Base-by-base conservation (phyloP, 2,888 invertebrate genomes). In the Uropetala carovei region DNA sequence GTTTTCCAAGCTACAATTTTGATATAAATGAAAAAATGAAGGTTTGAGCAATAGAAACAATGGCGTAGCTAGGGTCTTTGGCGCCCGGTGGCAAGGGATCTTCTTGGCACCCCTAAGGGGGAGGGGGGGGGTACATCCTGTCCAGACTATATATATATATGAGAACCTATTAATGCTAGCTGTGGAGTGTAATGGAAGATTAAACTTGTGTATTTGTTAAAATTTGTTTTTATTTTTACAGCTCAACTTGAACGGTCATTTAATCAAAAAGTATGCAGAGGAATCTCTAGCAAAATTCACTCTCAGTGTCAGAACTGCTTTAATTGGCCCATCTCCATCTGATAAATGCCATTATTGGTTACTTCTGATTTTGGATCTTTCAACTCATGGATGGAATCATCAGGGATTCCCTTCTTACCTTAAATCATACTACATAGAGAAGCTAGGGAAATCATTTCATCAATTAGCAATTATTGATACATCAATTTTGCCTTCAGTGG, bases 311-410 rank as follows among this genome's bases (percentile, higher is more conserved):
- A 89, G 89, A 64, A 56, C 30, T 16, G 18, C 89, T 30, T 30
- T 89, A 11, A n/a, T n/a, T n/a, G 16, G 5, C 13, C 14, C 89
- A 18, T 18, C 13, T 10, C 89, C 89, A 89, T 89, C 89, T 11
- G 16, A 30, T 0, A 22, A n/a, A 11, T 89, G 64, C 64, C 7
- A 89, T 68, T 56, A 43, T n/a, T 89, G 89, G 89, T 7, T 89
- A 89, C 89, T 89, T 68, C 64, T 89, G 0, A 56, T 89, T n/a
- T 16, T 89, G 64, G 89, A 89, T 27, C 43, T 89, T 11, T 43
- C 89, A 43, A 7, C 43, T n/a, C 89, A 89, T 68, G 68, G 56
- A 18, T 89, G 89, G 89, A 89, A 30, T 68, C 18, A 43, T 43
- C 68, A 64, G 10, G 43, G 68, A 13, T 68, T 89, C 8, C 43